These are phyloP conservation scores for Trichoplusia ni DNA, from an alignment of 1,140 invertebrate genomes.

Conservation along the genomic window DNA sequence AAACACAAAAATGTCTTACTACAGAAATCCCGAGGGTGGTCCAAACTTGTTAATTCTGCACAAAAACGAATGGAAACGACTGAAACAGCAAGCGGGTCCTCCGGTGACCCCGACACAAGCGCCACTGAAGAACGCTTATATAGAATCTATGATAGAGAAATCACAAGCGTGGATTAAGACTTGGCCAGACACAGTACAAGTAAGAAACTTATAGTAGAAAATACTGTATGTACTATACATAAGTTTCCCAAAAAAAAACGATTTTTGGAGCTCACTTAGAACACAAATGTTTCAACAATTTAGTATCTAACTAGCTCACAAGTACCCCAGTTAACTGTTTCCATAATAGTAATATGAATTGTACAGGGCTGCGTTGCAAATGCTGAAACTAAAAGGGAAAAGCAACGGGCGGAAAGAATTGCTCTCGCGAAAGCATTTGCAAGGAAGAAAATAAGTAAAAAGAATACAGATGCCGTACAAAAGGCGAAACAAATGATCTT, in stretches of 20 bases:
- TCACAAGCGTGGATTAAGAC: conserved; percentile 58
- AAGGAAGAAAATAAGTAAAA: conserved; percentile 34
- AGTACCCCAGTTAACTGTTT: not conserved
- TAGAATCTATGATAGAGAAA: conserved; percentile 51
- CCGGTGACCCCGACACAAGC: conserved; percentile 19
- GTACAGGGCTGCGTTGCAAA: conserved; percentile 43
- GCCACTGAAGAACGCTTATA: conserved; percentile 41
- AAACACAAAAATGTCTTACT: conserved; percentile 2
- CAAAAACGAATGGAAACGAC: conserved; percentile 54
- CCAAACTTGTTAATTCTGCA: conserved; percentile 39
- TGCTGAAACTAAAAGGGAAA: conserved; percentile 44
- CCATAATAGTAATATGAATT: not conserved
- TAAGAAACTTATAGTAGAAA: too few relatives aligned
- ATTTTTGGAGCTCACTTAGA: too few relatives aligned
- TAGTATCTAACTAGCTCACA: too few relatives aligned
- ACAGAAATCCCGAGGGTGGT: not conserved
- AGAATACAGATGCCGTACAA: conserved; percentile 35
- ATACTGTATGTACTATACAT: too few relatives aligned
- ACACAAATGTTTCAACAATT: too few relatives aligned
- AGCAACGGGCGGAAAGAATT: conserved; percentile 42
- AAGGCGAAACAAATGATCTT: conserved; percentile 50
- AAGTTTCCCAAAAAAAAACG: too few relatives aligned
- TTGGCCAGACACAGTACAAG: conserved; percentile 51
- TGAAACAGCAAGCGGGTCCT: conserved; percentile 41
- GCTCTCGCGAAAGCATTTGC: conserved; percentile 37